Base-by-base conservation (phyloP, 2,797 vertebrate genomes). In the Sebastes iracundus region DNA sequence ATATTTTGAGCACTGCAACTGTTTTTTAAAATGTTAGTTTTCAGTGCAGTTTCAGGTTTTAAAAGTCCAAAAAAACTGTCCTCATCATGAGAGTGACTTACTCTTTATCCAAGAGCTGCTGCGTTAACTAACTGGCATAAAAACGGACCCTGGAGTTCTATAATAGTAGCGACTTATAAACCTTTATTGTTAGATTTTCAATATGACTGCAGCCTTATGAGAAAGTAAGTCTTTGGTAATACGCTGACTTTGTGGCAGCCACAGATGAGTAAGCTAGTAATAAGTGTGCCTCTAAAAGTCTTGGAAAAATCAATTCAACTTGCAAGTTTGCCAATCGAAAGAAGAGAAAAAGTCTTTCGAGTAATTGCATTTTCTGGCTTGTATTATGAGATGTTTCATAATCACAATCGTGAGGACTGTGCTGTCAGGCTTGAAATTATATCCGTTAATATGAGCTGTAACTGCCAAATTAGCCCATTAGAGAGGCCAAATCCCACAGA, bases 401-500 rank as follows among this genome's bases (percentile, higher is more conserved):
- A 81, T 83, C 56, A 61, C 74, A 75, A 61, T 72, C 46, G 60
- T 69, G 63, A 84, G 64, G 49, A 81, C 76, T 70, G 69, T 77
- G 60, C 79, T 61, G 84, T 68, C 85, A 74, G 77, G 81, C 82
- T 84, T 81, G 61, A 83, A 90, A 88, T 92, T 56, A 82, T 69
- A 91, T 62, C 69, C 65, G 32, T 82, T 83, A 82, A 82, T 81
- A 70, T 85, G 72, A 88, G 77, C 56, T 82, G 58, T 74, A 85
- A 65, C 80, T 82, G 88, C 80, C 76, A 91, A 87, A 90, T 85
- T 75, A 89, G 76, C 60, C 82, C 75, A 84, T 88, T 83, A 84
- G 60, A 82, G 80, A 72, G 81, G 75, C 70, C 64, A 77, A 75
- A 73, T 76, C 81, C 84, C n/a, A 12, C 46, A 80, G 49, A 77